Evolutionary conservation across 2,888 invertebrate species (phyloP).

Genomic region (Campoplex nolae): DNA sequence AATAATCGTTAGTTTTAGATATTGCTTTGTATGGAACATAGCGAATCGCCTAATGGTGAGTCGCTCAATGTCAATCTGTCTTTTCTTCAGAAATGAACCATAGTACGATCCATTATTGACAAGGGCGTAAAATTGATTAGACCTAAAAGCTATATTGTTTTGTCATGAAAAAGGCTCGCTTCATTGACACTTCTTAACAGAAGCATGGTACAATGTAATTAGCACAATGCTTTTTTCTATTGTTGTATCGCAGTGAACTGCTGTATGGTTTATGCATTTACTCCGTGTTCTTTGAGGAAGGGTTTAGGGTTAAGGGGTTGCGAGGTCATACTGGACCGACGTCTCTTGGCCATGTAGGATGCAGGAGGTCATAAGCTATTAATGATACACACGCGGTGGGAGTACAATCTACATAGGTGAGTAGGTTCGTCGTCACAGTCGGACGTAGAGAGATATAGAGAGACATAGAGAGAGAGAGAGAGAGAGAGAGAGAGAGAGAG

Average conservation of each 20-base stretch:
- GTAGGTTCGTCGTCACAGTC: conserved; percentile 72
- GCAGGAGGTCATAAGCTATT: conserved; percentile 78
- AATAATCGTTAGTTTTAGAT: background rate
- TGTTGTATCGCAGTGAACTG: conserved; percentile 14
- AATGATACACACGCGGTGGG: conserved; percentile 79
- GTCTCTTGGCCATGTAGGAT: conserved; percentile 64
- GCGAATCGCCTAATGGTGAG: background rate
- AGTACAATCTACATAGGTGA: conserved; percentile 81
- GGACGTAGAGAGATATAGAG: conserved; percentile 21
- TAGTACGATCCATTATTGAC: background rate
- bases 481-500: conserved; percentile 33
- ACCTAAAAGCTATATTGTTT: background rate
- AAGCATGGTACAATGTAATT: background rate
- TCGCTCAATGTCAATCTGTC: background rate
- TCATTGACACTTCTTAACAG: background rate
- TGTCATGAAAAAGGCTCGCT: background rate
- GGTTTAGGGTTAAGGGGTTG: conserved; percentile 32
- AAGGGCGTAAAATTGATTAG: background rate
- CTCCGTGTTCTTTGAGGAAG: background rate
- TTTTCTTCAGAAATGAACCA: background rate
- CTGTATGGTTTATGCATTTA: background rate
- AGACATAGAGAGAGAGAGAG: background rate
- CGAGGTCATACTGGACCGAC: conserved; percentile 54
- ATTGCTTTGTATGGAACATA: background rate
- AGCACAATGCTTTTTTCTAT: background rate